Conservation (phyloP, 2,888 invertebrate species). For the Tridacna gigas region DNA sequence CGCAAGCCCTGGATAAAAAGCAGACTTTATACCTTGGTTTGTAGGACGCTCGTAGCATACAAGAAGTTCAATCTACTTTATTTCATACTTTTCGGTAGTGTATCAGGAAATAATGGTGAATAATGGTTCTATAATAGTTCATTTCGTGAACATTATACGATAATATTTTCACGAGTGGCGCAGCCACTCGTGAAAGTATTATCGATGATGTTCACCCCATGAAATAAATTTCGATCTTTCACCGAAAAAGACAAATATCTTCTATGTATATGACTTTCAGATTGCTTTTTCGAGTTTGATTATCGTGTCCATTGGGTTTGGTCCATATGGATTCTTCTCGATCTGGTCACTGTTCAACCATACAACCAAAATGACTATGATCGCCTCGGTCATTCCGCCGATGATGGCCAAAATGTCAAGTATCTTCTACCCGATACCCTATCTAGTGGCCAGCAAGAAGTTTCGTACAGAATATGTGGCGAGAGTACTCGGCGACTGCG, state of each 20-base stretch:
- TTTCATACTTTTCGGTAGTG: too few species aligned
- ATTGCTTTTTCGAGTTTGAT: constrained; percentile 73
- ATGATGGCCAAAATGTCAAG: constrained; percentile 80
- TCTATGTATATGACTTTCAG: constrained; percentile 62
- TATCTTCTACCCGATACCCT: constrained; percentile 79
- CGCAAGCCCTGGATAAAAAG: too few species aligned
- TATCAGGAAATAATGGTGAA: too few species aligned
- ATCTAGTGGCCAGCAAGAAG: constrained; percentile 63
- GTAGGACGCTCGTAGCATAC: too few species aligned
- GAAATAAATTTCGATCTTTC: too few species aligned
- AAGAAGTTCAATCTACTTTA: too few species aligned
- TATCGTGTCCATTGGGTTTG: constrained; percentile 76
- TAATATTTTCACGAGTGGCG: too few species aligned
- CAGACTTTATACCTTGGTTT: too few species aligned
- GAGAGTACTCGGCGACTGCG: neutral
- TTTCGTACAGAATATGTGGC: constrained; percentile 50
- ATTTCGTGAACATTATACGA: too few species aligned
- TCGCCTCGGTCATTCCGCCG: constrained; percentile 80
- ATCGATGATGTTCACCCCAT: too few species aligned
- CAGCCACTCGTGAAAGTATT: too few species aligned
- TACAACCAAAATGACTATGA: constrained; percentile 71
- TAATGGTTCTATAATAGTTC: too few species aligned
- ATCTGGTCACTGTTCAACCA: constrained; percentile 77
- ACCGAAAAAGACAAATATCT: neutral
- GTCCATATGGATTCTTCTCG: constrained; percentile 79